Evolutionary conservation across 23 tunicate genomes (phyloP).

Genomic region (Trididemnum nubilum): DNA sequence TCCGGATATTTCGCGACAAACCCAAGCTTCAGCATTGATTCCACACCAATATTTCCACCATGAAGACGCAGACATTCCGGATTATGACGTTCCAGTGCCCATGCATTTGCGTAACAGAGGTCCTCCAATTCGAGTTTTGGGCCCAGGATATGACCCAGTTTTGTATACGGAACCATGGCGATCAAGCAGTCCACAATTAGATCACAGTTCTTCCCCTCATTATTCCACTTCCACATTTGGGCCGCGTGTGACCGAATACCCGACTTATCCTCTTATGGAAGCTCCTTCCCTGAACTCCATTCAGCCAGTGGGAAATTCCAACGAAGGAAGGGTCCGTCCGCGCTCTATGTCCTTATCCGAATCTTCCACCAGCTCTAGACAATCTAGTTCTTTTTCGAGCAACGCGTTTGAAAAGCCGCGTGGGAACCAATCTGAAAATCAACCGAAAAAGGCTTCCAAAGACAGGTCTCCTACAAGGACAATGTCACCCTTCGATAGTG

Average conservation of each 20-base stretch:
- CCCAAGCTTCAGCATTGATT: neutral
- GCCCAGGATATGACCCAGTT: neutral
- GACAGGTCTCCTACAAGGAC: slow-evolving; percentile 1
- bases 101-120: neutral
- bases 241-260: neutral
- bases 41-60: neutral
- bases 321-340: neutral
- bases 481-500: slow-evolving; percentile 61
- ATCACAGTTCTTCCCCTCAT: neutral
- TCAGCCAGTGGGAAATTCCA: neutral
- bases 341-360: slow-evolving; percentile 59
- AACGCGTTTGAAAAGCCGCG: neutral
- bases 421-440: neutral
- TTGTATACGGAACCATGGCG: neutral
- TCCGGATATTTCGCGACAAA: neutral
- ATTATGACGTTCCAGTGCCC: neutral
- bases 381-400: neutral
- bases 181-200: neutral
- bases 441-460: neutral
- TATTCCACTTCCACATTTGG: neutral
- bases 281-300: neutral
- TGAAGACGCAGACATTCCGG: neutral
- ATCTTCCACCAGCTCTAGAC: slow-evolving; percentile 12
- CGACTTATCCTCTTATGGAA: neutral
- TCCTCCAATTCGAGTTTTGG: neutral